Conservation (phyloP, 2,113 vertebrate species). For the Gopherus evgoodei region DNA sequence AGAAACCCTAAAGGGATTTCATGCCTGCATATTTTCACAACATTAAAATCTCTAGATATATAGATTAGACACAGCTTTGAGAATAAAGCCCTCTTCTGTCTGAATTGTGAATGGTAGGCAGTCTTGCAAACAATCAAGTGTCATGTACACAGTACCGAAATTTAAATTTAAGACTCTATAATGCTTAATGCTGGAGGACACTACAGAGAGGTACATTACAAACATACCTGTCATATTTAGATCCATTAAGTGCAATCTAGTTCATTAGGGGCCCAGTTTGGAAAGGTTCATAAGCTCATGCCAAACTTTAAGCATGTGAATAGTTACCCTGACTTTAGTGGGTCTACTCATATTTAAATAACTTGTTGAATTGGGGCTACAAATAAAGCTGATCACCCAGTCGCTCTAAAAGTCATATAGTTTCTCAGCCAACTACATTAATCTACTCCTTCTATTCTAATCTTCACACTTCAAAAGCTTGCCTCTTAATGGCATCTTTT, state of each 20-base stretch:
- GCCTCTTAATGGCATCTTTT: neutral
- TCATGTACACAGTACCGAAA: neutral
- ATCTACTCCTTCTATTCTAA: neutral
- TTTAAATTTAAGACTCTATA: neutral
- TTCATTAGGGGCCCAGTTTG: neutral
- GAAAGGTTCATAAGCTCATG: neutral
- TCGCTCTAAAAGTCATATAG: neutral
- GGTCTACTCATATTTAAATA: neutral
- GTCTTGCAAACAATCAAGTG: neutral
- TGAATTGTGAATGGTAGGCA: neutral
- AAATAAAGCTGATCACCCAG: neutral
- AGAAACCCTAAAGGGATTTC: neutral
- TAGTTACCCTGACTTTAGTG: neutral
- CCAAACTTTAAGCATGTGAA: neutral
- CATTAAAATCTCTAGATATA: neutral
- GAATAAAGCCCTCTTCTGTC: constrained; percentile 18
- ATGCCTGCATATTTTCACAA: neutral
- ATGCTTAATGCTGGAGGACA: neutral
- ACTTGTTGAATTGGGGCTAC: neutral
- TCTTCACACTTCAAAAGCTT: neutral
- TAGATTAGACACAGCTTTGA: neutral
- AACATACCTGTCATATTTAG: neutral
- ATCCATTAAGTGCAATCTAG: neutral
- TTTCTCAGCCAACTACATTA: neutral
- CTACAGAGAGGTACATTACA: neutral